These are phyloP conservation scores for Xyliphius kryptos DNA, from an alignment of 2,113 vertebrate species.

Conservation along the genomic window DNA sequence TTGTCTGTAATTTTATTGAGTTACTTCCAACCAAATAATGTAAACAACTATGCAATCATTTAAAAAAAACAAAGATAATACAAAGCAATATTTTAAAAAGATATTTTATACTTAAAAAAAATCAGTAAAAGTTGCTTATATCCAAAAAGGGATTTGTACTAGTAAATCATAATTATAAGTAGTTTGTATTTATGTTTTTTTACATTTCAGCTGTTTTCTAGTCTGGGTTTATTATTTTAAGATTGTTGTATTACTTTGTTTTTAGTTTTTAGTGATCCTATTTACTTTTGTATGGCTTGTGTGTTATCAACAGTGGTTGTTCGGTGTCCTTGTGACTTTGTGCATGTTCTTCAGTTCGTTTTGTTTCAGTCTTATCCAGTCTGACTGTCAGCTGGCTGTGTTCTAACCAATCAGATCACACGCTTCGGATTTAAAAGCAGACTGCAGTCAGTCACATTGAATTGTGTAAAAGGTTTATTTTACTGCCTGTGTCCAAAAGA, in stretches of 20 bases:
- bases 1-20: conserved; percentile 16
- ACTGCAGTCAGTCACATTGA: no score
- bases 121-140: no score
- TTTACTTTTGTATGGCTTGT: conserved; percentile 8
- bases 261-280: background rate
- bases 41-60: conserved; percentile 7
- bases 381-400: no score
- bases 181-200: conserved; percentile 8
- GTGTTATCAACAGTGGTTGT: background rate
- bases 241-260: background rate
- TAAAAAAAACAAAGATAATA: conserved; percentile 26
- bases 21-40: conserved; percentile 7
- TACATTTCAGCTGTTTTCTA: background rate
- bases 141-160: background rate
- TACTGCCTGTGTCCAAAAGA: no score
- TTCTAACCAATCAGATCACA: no score
- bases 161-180: background rate
- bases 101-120: conserved; percentile 2
- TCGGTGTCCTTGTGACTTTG: background rate
- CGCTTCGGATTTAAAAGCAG: no score
- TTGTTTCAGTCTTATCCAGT: no score
- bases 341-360: no score
- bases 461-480: no score
- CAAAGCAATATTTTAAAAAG: background rate
- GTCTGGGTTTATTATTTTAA: no score